Evolutionary conservation across 2,888 invertebrate species (phyloP).

Genomic region (Pristionchus fissidentatus): DNA sequence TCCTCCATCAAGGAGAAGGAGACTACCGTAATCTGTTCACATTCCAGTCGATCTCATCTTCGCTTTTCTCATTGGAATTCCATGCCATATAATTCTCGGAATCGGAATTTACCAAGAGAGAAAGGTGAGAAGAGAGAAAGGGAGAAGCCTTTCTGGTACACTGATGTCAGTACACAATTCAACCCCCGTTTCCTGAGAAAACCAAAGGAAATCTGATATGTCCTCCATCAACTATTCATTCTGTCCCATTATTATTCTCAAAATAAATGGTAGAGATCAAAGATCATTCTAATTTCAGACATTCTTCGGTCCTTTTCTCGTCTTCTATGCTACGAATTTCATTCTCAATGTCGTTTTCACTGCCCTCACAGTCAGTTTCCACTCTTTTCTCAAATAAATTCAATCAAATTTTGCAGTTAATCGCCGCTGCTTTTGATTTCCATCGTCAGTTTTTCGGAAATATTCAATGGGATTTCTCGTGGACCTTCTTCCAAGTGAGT

Average conservation of each 20-base stretch:
- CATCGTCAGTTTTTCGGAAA: slow-evolving; percentile 63
- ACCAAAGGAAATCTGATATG: slow-evolving; percentile 30
- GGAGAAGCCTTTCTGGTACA: not conserved
- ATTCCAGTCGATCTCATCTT: slow-evolving; percentile 63
- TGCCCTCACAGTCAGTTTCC: slow-evolving; percentile 51
- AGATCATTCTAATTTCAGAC: not conserved
- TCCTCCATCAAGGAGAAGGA: not conserved
- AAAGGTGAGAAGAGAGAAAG: not conserved
- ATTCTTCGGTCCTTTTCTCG: slow-evolving; percentile 58
- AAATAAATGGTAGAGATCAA: not conserved
- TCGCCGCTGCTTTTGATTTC: slow-evolving; percentile 60
- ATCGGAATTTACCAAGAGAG: slow-evolving; percentile 29
- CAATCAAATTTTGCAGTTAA: slow-evolving; percentile 41
- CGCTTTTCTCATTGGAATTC: slow-evolving; percentile 63
- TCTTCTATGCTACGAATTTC: slow-evolving; percentile 66
- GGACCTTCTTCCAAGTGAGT: slow-evolving; percentile 62
- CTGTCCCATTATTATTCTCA: slow-evolving; percentile 5
- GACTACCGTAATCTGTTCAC: not conserved
- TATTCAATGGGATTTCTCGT: slow-evolving; percentile 61
- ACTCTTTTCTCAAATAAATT: not conserved
- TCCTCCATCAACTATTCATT: not conserved
- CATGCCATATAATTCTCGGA: slow-evolving; percentile 54
- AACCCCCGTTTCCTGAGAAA: not conserved
- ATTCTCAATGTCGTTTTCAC: slow-evolving; percentile 61
- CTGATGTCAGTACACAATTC: not conserved